These are phyloP conservation scores for Xenops minutus DNA, from an alignment of 2,797 vertebrate species.

Conservation along the genomic window DNA sequence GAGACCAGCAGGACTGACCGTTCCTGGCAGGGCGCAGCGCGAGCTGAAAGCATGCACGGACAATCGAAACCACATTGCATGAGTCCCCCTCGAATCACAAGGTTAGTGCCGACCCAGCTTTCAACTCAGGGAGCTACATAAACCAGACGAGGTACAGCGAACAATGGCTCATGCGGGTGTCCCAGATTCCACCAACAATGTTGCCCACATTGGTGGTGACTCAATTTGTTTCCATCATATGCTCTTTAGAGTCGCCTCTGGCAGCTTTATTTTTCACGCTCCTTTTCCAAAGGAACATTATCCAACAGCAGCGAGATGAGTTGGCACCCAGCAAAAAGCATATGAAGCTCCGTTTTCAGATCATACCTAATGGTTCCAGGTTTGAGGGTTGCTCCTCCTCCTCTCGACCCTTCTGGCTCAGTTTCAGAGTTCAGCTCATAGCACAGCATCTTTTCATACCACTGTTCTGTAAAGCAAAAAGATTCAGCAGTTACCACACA, in stretches of 20 bases:
- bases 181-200: constrained; percentile 58
- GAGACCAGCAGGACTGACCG: not conserved
- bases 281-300: not conserved
- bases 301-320: not conserved
- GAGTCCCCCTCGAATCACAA: constrained; percentile 9
- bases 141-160: constrained; percentile 56
- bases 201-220: constrained; percentile 36
- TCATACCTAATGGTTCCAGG: not conserved
- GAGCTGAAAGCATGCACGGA: not conserved
- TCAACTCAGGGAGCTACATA: constrained; percentile 51
- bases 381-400: not conserved
- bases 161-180: constrained; percentile 46
- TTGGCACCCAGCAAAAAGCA: not conserved
- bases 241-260: constrained; percentile 33
- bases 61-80: constrained; percentile 57
- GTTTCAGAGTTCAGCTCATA: not conserved
- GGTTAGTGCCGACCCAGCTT: constrained; percentile 43
- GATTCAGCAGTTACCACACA: not conserved
- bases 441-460: not conserved
- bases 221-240: constrained; percentile 53
- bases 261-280: constrained; percentile 15
- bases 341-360: fast-evolving
- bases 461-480: not conserved
- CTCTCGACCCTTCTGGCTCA: not conserved
- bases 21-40: not conserved